Evolutionary conservation across 2,113 vertebrate species (phyloP), one percentile per base, ranked within the genome.

Genomic region (Chionodraco myersi): DNA sequence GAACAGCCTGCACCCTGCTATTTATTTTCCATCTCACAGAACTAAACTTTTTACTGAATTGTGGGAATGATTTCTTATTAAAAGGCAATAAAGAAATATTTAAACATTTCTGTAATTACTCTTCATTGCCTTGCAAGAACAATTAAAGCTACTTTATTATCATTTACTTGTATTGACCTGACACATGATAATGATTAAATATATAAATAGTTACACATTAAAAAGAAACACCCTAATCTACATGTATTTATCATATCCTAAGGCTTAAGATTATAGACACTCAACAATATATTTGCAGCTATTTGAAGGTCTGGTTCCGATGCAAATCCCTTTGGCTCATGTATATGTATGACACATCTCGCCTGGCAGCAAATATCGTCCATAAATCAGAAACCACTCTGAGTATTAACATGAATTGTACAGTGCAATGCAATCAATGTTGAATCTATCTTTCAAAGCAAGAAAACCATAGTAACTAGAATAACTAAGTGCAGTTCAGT

Each of bases 291-390:
- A 68, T 70, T 75, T 56, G 15, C 59, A 82, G 26, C 67, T 89
- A 82, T 84, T 91, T 89, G 74, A 84, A 64, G 74, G 41, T 15
- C 59, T 56, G 77, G 62, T 48, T 86, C 69, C 84, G 75, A 90
- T 84, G 69, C 78, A 80, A 85, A 83, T 88, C 78, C 73, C 53
- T 83, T 57, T 83, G 81, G 83, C 88, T 86, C 44, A 71, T 65
- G 44, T 51, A 58, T 59, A 65, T 65, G 69, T 51, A 75, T 89
- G 88, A 89, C 78, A 86, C 82, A 87, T 80, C 15, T 9, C 36
- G 82, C 59, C 85, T 86, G 83, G 82, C 87, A 86, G 66, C 76
- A 59, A 83, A 61, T 10, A 4, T 64, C 69, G 71, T 80, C 79
- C 44, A 72, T 69, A 75, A 80, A 86, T 82, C 82, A 77, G 48